Evolutionary conservation across 2,888 invertebrate species (phyloP).

Genomic region (Coelogynopora nodosa): DNA sequence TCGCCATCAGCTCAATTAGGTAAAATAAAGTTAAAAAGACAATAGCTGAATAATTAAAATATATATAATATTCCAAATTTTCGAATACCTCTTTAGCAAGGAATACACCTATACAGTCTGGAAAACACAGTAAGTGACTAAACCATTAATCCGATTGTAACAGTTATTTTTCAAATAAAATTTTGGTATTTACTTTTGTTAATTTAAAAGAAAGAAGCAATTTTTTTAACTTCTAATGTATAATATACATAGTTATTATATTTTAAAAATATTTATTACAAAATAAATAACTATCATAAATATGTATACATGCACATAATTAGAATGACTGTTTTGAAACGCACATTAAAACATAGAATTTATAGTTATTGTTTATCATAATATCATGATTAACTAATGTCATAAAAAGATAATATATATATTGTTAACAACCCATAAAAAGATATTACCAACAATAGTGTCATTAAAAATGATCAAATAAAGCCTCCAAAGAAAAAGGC

Average conservation of each 20-base stretch:
- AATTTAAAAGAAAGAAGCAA: conserved; percentile 1
- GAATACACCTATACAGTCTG: too few species aligned
- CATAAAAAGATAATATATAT: neutral
- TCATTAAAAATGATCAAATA: neutral
- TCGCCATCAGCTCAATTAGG: too few species aligned
- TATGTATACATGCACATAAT: conserved; percentile 18
- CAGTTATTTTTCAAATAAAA: too few species aligned
- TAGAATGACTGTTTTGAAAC: conserved; percentile 9
- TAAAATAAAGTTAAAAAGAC: too few species aligned
- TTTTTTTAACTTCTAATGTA: neutral
- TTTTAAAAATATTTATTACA: neutral
- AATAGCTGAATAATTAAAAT: too few species aligned
- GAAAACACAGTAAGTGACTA: too few species aligned
- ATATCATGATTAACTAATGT: conserved; percentile 15
- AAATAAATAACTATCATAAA: neutral
- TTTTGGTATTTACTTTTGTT: neutral
- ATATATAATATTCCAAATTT: too few species aligned
- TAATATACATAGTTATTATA: neutral
- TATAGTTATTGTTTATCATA: conserved; percentile 26
- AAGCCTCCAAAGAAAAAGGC: conserved; percentile 16
- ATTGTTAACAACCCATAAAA: conserved; percentile 25
- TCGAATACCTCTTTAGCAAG: too few species aligned
- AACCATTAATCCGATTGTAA: too few species aligned
- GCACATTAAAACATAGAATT: conserved; percentile 8
- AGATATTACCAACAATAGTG: conserved; percentile 1